Evolutionary conservation across 1,140 invertebrate genomes (phyloP).

Genomic region (Tetramorium alpestre): DNA sequence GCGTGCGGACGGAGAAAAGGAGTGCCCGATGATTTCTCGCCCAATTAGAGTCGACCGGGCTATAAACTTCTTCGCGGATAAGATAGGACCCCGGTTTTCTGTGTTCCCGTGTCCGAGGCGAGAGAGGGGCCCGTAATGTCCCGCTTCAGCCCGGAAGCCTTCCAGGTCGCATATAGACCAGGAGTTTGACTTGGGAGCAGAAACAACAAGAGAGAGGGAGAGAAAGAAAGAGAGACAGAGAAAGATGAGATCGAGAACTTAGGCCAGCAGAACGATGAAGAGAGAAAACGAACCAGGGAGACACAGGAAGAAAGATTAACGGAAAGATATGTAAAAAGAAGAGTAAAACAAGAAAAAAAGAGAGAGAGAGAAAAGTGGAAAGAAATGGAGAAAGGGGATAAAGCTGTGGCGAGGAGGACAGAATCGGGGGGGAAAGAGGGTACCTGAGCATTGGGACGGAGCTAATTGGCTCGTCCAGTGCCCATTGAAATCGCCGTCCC

Average conservation of each 20-base stretch:
- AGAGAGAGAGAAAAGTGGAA: background rate
- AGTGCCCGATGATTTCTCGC: conserved; percentile 85
- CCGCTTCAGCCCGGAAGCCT: conserved; percentile 78
- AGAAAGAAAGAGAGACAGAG: background rate
- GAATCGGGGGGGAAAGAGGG: conserved; percentile 59
- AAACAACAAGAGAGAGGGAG: conserved; percentile 17
- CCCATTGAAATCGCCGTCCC: conserved; percentile 76
- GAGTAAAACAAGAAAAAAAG: background rate
- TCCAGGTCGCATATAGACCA: conserved; percentile 77
- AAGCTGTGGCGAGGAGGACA: conserved; percentile 15
- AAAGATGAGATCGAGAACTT: background rate
- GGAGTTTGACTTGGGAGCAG: conserved; percentile 60
- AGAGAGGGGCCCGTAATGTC: conserved; percentile 74
- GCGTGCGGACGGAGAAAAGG: conserved; percentile 81
- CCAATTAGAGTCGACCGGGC: conserved; percentile 85
- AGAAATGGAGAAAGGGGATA: background rate
- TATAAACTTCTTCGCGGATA: conserved; percentile 85
- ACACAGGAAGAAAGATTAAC: conserved; percentile 37
- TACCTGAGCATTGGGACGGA: conserved; percentile 79
- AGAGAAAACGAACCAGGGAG: conserved; percentile 26
- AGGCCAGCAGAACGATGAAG: conserved; percentile 13
- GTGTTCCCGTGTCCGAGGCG: conserved; percentile 73
- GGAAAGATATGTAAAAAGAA: conserved; percentile 11
- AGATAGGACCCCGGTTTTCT: conserved; percentile 82
- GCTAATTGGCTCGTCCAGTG: conserved; percentile 81